Base-by-base conservation (phyloP, 2,888 invertebrate species). In the Nipponacmea schrenckii region DNA sequence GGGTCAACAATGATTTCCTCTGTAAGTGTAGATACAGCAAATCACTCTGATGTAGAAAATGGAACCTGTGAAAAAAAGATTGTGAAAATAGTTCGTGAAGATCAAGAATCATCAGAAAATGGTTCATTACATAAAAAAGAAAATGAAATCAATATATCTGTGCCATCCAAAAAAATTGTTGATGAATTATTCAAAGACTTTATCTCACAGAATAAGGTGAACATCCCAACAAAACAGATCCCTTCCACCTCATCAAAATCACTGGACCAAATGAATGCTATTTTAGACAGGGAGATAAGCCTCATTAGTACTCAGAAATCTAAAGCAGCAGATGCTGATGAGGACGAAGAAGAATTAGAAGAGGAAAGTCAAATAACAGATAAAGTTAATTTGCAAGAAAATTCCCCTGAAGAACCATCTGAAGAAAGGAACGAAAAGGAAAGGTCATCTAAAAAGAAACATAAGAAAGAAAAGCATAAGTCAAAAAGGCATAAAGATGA, bases 111-210 rank as follows among this genome's bases (percentile, higher is more conserved):
- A 24, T 3, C 12, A 12, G 24, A 17, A 24, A 56, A 56, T 8
- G 24, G 56, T 20, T 39, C 39, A 56, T 56, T 14, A 24, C 20
- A 10, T 56, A 14, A 17, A 24, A 56, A 56, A 8, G 56, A 14
- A 24, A 56, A 56, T 12, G 56, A 56, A 24, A 14, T 56, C 10
- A 24, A 24, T 56, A 56, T 24, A 14, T 14, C 10, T 56, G 20
- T 24, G 24, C 27, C 39, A 56, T 71, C 69, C 14, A 75, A 76
- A 48, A 74, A 72, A 56, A 80, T 83, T 71, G 84, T 85, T 48
- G 83, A 84, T 76, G 81, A 85, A 68, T 75, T 85, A 46, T 85
- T 85, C 70, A 83, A 83, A 74, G 84, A 83, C 67, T 84, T 84
- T 64, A 75, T 84, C 65, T 77, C 83, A 8, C 70, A 78, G 12